phyloP scores from a whole-genome alignment of 2,888 invertebrate species.

The Cremastinae sp. region DNA sequence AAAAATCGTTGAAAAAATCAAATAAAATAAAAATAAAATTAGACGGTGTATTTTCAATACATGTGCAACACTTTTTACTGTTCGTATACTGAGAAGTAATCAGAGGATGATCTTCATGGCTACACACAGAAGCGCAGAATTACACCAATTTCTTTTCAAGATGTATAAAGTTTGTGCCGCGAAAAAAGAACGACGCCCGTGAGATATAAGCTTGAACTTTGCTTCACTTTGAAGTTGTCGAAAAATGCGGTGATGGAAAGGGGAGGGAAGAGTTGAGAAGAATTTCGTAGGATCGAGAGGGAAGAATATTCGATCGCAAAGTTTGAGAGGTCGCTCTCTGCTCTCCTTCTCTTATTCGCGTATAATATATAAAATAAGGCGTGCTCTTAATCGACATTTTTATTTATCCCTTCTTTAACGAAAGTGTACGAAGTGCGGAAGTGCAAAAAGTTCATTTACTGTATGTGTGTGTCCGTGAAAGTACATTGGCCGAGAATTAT shows the following conservation, averaged over 20 bases:
- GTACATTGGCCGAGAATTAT: too few relatives aligned
- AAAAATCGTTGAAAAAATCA: too few relatives aligned
- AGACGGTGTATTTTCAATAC: too few relatives aligned
- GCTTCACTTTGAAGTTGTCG: slow-evolving; percentile 17
- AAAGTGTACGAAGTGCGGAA: too few relatives aligned
- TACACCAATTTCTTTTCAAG: slow-evolving; percentile 46
- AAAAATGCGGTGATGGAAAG: slow-evolving; percentile 23
- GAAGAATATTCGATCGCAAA: slow-evolving; percentile 38
- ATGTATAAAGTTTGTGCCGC: slow-evolving; percentile 43
- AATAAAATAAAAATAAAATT: too few relatives aligned
- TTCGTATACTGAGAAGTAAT: too few relatives aligned
- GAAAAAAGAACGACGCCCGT: slow-evolving; percentile 35
- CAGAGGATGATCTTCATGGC: too few relatives aligned
- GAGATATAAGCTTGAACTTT: slow-evolving; percentile 44
- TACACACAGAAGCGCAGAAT: too few relatives aligned
- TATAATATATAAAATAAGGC: slow-evolving; percentile 27
- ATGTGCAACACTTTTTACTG: too few relatives aligned
- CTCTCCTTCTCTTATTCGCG: slow-evolving; percentile 25
- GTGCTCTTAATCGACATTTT: slow-evolving; percentile 42
- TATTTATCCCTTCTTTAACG: not conserved
- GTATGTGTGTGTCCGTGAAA: too few relatives aligned
- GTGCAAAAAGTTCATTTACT: too few relatives aligned
- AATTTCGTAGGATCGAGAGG: slow-evolving; percentile 25
- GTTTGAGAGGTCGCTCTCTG: too few relatives aligned
- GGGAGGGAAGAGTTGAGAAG: slow-evolving; percentile 17